Evolutionary conservation across 2,113 vertebrate genomes (phyloP), one percentile per base, ranked within the genome.

Genomic region (Amphilophus citrinellus): DNA sequence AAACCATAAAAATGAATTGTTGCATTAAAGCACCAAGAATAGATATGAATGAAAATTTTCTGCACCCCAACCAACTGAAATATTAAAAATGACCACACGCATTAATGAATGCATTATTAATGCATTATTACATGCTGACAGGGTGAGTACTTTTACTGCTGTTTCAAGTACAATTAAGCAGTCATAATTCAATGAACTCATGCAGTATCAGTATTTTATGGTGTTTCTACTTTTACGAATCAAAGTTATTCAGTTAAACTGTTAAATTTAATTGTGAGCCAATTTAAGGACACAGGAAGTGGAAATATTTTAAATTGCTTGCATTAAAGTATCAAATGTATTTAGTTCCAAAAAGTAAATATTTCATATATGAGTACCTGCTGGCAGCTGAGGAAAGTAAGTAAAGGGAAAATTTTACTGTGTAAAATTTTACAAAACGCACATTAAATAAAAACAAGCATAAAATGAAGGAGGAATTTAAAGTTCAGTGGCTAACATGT

Each of bases 291-390:
- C 3, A 11, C 10, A 4, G 39, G 39, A 42, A 42, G 9, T 39
- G 37, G 37, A 2, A 39, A 2, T 47, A 18, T 47, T 47, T 47
- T 27, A 68, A 68, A 68, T 2, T 47, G 65, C 22, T 47, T 68
- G 39, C 65, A 18, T 27, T 14, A 66, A 68, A 27, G 63, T 68
- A 68, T n/a, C 22, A 68, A 68, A 68, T 68, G 22, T 68, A 18
- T 30, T 71, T 50, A 50, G 65, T 18, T 22, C 5, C 42, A 71
- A 50, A 71, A 30, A 71, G 42, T 50, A 71, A 71, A 15, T 50
- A 50, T 24, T 11, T 1, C 18, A 68, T 47, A 14, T 71, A 1
- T 18, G 42, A 14, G 65, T 50, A 47, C 47, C 65, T 30, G 65
- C 42, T 71, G 65, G 65, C 22, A 50, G 47, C 42, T 30, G 42